Percentiles rank a stretch among this genome's conserved stretches.
Evolutionary conservation across 53 echinoderm and acorn worm species (phyloP).

Genomic region (Zoroaster sp.): DNA sequence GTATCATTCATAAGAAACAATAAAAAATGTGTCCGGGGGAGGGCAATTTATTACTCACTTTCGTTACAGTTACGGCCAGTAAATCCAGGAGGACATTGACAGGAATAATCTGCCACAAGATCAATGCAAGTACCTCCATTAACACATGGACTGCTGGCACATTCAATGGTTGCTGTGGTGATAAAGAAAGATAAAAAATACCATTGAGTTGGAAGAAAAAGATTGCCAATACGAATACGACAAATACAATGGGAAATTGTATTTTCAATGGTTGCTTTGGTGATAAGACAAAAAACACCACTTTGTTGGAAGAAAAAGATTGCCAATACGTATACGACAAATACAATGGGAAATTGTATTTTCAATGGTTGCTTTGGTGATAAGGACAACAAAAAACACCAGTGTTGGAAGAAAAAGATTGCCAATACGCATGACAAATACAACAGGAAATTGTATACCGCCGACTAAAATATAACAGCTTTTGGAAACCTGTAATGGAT

Average conservation of each 20-base stretch:
- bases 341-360: neutral
- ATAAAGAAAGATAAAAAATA: neutral
- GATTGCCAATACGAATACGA: neutral
- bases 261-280: neutral
- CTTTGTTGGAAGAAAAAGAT: no score
- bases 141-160: constrained; percentile 54
- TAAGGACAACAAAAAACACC: no score
- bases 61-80: constrained; percentile 61
- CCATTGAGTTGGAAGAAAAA: neutral
- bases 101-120: constrained; percentile 53
- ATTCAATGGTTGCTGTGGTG: constrained; percentile 68
- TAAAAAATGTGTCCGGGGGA: neutral
- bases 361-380: neutral
- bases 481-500: no score
- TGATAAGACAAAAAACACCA: no score
- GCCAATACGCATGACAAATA: no score
- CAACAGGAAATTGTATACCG: no score
- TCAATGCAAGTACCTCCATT: constrained; percentile 70
- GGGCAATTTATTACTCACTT: constrained; percentile 48
- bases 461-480: no score
- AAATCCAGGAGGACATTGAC: constrained; percentile 64
- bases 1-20: no score
- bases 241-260: neutral
- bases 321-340: neutral
- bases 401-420: no score